Conservation (phyloP, 2,797 vertebrate genomes). For the Tadarida brasiliensis region DNA sequence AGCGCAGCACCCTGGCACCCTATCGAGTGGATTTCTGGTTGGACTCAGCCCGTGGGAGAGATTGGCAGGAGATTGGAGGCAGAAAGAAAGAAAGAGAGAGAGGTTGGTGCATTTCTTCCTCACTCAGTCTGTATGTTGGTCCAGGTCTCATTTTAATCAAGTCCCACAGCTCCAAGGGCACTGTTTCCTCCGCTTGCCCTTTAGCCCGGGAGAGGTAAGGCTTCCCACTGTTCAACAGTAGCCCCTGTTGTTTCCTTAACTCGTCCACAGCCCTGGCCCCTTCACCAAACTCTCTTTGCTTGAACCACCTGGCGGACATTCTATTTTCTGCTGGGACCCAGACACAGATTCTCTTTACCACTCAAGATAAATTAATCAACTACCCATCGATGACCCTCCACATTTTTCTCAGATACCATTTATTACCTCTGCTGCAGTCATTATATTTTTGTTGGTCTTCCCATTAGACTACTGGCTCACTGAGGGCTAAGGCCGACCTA, state of each 20-base stretch:
- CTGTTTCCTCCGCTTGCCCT: neutral
- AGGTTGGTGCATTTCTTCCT: neutral
- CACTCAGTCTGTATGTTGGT: neutral
- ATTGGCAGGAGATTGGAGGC: neutral
- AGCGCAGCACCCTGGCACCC: fast-evolving
- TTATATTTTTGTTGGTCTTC: neutral
- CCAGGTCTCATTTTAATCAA: neutral
- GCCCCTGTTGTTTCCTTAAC: neutral
- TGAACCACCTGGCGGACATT: neutral
- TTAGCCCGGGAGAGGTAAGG: neutral
- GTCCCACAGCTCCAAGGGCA: neutral
- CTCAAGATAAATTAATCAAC: neutral
- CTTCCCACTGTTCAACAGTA: neutral
- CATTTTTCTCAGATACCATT: neutral
- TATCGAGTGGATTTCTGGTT: neutral
- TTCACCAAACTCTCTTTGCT: neutral
- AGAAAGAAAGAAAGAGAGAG: neutral
- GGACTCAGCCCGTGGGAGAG: neutral
- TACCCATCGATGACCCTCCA: neutral
- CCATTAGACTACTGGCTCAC: neutral
- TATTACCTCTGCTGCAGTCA: neutral
- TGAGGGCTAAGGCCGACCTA: neutral
- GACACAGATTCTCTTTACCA: neutral
- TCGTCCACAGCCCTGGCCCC: neutral
- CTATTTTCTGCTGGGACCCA: slow-evolving; percentile 20